Conservation (phyloP, 2,888 invertebrate species). For the Apamea epomidion region DNA sequence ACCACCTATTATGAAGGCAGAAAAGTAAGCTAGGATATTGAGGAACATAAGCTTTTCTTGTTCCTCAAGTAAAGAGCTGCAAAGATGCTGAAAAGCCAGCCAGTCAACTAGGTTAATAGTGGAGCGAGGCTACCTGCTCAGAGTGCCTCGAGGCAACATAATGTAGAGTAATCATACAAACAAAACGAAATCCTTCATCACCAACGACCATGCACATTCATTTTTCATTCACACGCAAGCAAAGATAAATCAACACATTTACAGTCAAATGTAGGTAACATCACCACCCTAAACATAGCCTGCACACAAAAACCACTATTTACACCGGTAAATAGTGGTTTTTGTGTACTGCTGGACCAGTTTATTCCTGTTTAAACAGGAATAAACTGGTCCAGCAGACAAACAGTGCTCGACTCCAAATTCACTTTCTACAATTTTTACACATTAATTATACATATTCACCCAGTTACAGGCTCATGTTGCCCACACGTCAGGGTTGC, state of each 20-base stretch:
- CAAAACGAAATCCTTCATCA: not conserved
- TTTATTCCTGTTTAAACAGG: constrained; percentile 47
- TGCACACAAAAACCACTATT: constrained; percentile 46
- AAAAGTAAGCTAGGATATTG: too few species aligned
- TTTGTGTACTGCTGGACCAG: too few species aligned
- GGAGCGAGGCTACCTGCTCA: not conserved
- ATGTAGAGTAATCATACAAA: too few species aligned
- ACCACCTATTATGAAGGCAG: too few species aligned
- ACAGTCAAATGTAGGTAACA: constrained; percentile 14
- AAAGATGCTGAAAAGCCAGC: too few species aligned
- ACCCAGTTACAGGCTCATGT: constrained; percentile 32
- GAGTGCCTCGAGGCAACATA: not conserved
- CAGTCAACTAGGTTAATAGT: too few species aligned
- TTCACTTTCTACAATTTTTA: constrained; percentile 45
- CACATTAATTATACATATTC: constrained; percentile 52
- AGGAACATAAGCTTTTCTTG: too few species aligned
- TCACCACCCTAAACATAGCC: constrained; percentile 39
- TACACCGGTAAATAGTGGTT: too few species aligned
- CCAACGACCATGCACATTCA: not conserved
- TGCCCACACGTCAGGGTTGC: constrained; percentile 19
- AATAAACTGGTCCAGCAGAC: constrained; percentile 31
- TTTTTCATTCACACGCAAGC: constrained; percentile 12
- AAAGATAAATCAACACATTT: constrained; percentile 24
- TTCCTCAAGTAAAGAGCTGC: too few species aligned
- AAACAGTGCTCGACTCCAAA: constrained; percentile 43